These are phyloP conservation scores for Heliornis fulica DNA, from an alignment of 2,113 vertebrate species.

Conservation along the genomic window DNA sequence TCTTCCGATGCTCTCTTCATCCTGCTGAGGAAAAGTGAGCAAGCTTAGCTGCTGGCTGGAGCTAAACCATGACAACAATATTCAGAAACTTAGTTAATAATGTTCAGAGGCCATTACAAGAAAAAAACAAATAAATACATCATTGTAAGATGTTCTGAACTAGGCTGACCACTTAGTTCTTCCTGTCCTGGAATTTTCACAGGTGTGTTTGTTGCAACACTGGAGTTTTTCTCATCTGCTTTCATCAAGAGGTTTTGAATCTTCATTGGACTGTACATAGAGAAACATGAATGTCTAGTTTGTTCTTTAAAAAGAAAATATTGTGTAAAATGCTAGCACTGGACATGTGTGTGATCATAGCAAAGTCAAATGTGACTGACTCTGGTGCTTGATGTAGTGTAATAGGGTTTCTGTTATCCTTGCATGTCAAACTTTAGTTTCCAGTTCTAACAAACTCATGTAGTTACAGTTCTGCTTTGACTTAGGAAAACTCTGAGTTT, in stretches of 20 bases:
- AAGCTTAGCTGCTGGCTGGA: too few species aligned
- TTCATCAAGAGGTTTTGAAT: neutral
- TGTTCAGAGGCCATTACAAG: neutral
- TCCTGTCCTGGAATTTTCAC: neutral
- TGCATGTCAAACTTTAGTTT: neutral
- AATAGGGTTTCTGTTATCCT: neutral
- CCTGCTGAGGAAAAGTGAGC: too few species aligned
- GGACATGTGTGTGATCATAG: neutral
- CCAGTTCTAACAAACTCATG: neutral
- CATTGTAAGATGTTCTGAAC: neutral
- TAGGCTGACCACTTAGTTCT: neutral
- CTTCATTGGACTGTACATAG: neutral
- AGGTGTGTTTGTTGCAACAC: neutral
- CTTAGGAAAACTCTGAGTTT: neutral
- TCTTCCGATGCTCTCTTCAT: too few species aligned
- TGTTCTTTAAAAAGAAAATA: neutral
- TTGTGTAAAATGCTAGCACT: neutral
- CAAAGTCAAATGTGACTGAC: neutral
- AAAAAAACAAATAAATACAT: constrained; percentile 10
- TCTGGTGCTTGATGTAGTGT: neutral
- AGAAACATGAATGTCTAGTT: neutral
- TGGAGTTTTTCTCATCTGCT: neutral
- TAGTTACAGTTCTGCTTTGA: neutral
- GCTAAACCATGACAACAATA: too few species aligned
- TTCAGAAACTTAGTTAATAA: constrained; percentile 24